Conservation (phyloP, 2,888 invertebrate species). For the Monopis laevigella region DNA sequence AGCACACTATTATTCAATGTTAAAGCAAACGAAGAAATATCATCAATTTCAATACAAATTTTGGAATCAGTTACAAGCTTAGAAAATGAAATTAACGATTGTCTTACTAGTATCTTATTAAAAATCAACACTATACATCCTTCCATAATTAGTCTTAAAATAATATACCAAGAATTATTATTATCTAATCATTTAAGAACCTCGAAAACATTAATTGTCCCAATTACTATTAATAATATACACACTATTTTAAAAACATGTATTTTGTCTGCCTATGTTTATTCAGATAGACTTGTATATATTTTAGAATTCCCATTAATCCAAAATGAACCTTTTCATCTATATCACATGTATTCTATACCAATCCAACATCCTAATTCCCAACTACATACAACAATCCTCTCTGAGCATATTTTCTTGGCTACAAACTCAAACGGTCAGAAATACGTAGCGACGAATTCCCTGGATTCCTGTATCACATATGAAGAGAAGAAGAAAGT, state of each 20-base stretch:
- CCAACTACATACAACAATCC: constrained; percentile 21
- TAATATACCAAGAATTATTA: constrained; percentile 8
- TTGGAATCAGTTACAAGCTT: constrained; percentile 2
- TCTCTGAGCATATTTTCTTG: constrained; percentile 23
- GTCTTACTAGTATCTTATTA: neutral
- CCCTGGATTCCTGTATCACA: constrained; percentile 9
- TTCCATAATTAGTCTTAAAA: neutral
- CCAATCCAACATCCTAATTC: constrained; percentile 24
- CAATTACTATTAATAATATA: neutral
- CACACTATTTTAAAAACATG: neutral
- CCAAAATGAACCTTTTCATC: constrained; percentile 18
- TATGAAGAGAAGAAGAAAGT: neutral
- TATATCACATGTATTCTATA: constrained; percentile 24
- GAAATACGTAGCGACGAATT: constrained; percentile 20
- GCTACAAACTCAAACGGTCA: constrained; percentile 22
- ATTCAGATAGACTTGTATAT: neutral
- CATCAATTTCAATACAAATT: constrained; percentile 20
- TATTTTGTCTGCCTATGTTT: neutral
- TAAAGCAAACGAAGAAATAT: constrained; percentile 21
- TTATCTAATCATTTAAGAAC: neutral
- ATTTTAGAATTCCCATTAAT: constrained; percentile 18
- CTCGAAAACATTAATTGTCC: neutral
- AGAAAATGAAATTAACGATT: constrained; percentile 7
- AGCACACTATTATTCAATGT: constrained; percentile 20
- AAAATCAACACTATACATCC: constrained; percentile 4